phyloP scores from a whole-genome alignment of 2,113 vertebrate species.

The Pteruthius melanotis region DNA sequence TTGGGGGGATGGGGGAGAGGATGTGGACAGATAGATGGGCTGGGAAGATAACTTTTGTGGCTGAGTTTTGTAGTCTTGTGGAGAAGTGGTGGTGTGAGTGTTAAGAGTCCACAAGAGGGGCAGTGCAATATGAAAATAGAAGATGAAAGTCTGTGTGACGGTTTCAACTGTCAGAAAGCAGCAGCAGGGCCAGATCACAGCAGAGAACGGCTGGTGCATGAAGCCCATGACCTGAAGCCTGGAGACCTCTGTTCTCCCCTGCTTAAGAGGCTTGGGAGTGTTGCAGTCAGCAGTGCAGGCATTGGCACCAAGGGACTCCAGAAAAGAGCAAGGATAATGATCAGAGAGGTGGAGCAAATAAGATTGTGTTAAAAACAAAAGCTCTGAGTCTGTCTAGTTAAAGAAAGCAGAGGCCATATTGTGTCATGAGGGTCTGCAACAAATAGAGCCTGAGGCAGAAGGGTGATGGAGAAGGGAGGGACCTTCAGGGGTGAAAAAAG shows the following conservation, averaged over 20 bases:
- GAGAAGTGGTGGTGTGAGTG: slow-evolving; percentile 15
- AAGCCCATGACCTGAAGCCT: neutral
- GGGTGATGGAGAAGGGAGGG: neutral
- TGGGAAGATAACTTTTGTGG: slow-evolving; percentile 49
- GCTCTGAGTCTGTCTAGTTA: neutral
- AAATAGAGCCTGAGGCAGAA: neutral
- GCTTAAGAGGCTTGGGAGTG: neutral
- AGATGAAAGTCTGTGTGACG: slow-evolving; percentile 35
- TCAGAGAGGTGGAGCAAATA: neutral
- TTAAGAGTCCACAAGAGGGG: slow-evolving; percentile 27
- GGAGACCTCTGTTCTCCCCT: neutral
- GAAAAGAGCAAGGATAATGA: neutral
- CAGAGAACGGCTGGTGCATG: neutral
- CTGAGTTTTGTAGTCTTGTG: slow-evolving; percentile 40
- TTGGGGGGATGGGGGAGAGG: slow-evolving; percentile 4
- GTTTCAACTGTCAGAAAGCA: slow-evolving; percentile 42
- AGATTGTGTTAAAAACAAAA: neutral
- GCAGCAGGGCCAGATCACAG: neutral
- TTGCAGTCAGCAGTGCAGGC: neutral
- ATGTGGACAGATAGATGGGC: slow-evolving; percentile 53
- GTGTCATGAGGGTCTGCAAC: neutral
- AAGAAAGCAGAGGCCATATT: neutral
- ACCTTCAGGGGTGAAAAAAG: neutral
- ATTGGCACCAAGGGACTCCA: neutral
- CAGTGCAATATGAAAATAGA: slow-evolving; percentile 47